Evolutionary conservation across 2,797 vertebrate genomes (phyloP).

Genomic region (Leontopithecus rosalia): DNA sequence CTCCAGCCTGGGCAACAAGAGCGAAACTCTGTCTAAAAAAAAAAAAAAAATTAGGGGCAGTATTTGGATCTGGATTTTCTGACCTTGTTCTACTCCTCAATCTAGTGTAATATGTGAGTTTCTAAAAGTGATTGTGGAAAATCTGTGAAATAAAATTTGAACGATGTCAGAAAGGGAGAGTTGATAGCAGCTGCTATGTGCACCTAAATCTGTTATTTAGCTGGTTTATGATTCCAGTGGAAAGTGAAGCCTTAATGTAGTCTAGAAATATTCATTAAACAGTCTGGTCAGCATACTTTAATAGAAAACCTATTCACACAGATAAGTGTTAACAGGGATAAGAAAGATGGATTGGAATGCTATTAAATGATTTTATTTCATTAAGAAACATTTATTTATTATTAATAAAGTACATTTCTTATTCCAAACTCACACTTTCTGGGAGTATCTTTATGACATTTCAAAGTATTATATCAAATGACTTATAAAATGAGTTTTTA

Average conservation of each 20-base stretch:
- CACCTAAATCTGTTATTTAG: neutral
- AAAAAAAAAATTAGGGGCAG: too few species aligned
- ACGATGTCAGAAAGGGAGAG: neutral
- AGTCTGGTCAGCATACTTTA: neutral
- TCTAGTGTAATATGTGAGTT: neutral
- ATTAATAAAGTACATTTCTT: neutral
- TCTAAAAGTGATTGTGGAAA: neutral
- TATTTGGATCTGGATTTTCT: neutral
- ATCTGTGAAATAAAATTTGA: neutral
- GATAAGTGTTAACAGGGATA: neutral
- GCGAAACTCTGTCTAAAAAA: too few species aligned
- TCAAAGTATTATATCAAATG: neutral
- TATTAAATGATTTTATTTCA: conserved; percentile 19
- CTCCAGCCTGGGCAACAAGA: too few species aligned
- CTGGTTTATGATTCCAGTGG: conserved; percentile 12
- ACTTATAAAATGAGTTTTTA: neutral
- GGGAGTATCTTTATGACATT: neutral
- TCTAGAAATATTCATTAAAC: conserved; percentile 36
- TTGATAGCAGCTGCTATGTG: neutral
- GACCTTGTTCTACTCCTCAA: neutral
- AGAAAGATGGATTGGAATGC: conserved; percentile 10
- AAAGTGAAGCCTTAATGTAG: neutral
- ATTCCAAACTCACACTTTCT: neutral
- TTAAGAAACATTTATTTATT: conserved; percentile 24
- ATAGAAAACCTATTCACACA: conserved; percentile 43